Evolutionary conservation across 2,113 vertebrate genomes (phyloP).

Genomic region (Phocoena sinus): DNA sequence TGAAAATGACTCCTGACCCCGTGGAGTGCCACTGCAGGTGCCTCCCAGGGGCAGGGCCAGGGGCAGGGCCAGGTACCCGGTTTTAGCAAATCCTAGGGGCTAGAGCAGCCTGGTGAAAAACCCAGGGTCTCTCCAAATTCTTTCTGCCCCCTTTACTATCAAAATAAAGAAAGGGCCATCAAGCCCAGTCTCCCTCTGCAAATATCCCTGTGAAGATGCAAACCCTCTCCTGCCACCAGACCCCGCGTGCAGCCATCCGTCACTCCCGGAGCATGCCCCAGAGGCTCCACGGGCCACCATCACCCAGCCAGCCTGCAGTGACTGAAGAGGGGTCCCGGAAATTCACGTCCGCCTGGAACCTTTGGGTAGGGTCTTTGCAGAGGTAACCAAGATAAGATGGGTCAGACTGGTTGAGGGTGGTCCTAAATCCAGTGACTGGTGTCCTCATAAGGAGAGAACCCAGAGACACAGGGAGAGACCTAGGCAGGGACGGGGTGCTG

Average conservation of each 20-base stretch:
- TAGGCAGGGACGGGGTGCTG: rapidly evolving
- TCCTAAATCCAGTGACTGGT: not conserved
- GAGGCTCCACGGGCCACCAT: not conserved
- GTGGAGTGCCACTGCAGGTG: rapidly evolving
- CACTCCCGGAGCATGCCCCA: not conserved
- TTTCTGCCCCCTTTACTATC: not conserved
- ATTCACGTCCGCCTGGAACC: not conserved
- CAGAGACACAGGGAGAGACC: not conserved
- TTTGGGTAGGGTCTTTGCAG: not conserved
- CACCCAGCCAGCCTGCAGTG: not conserved
- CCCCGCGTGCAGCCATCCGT: rapidly evolving
- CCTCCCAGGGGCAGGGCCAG: not conserved
- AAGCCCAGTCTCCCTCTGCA: not conserved
- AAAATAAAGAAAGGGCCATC: too few species aligned
- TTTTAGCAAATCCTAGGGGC: not conserved
- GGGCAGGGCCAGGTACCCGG: too few species aligned
- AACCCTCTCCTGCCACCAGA: not conserved
- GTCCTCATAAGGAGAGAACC: not conserved
- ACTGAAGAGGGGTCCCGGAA: rapidly evolving
- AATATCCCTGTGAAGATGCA: not conserved
- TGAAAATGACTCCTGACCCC: not conserved
- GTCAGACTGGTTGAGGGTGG: rapidly evolving
- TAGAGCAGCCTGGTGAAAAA: not conserved
- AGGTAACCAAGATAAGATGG: too few species aligned
- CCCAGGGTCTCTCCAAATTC: not conserved